Evolutionary conservation across 2,113 vertebrate species (phyloP).

Genomic region (Lucifuga dentata): DNA sequence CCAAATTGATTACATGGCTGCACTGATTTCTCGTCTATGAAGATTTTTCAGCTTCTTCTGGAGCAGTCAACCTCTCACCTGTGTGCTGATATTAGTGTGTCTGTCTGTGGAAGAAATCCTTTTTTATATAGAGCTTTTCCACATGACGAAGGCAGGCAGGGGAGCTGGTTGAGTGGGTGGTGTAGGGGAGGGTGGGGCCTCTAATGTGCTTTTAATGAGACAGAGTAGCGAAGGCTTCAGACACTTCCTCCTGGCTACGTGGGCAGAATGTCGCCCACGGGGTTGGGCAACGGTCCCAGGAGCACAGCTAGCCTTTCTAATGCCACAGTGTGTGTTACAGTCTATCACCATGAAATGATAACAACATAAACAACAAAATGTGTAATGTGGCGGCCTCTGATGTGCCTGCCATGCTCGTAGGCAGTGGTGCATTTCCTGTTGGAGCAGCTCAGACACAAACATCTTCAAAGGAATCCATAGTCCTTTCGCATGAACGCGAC

Average conservation of each 20-base stretch:
- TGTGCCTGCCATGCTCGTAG: slow-evolving; percentile 45
- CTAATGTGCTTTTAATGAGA: slow-evolving; percentile 75
- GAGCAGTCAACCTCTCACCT: slow-evolving; percentile 34
- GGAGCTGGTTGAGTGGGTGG: slow-evolving; percentile 41
- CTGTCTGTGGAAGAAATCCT: slow-evolving; percentile 6
- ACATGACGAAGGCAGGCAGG: slow-evolving; percentile 14
- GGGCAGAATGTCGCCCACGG: slow-evolving; percentile 65
- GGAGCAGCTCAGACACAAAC: slow-evolving; percentile 42
- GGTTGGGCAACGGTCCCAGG: slow-evolving; percentile 16
- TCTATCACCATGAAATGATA: slow-evolving; percentile 35
- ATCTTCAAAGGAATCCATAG: slow-evolving; percentile 49
- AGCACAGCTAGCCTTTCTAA: slow-evolving; percentile 31
- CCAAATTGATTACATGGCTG: slow-evolving; percentile 26
- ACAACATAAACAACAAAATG: slow-evolving; percentile 44
- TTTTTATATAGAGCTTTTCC: neutral
- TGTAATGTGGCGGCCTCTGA: slow-evolving; percentile 37
- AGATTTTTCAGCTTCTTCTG: slow-evolving; percentile 26
- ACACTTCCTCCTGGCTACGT: slow-evolving; percentile 31
- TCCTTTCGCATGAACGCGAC: slow-evolving; percentile 12
- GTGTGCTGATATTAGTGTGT: slow-evolving; percentile 1
- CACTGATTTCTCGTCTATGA: slow-evolving; percentile 18
- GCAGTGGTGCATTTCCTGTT: slow-evolving; percentile 20
- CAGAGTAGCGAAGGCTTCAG: slow-evolving; percentile 34
- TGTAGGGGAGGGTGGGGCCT: slow-evolving; percentile 15
- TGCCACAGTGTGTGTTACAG: slow-evolving; percentile 13